A percentile compares a stretch with the other conserved stretches of the same genome.
Evolutionary conservation across 2,113 vertebrate genomes (phyloP).

Genomic region (Sclerurus mexicanus): DNA sequence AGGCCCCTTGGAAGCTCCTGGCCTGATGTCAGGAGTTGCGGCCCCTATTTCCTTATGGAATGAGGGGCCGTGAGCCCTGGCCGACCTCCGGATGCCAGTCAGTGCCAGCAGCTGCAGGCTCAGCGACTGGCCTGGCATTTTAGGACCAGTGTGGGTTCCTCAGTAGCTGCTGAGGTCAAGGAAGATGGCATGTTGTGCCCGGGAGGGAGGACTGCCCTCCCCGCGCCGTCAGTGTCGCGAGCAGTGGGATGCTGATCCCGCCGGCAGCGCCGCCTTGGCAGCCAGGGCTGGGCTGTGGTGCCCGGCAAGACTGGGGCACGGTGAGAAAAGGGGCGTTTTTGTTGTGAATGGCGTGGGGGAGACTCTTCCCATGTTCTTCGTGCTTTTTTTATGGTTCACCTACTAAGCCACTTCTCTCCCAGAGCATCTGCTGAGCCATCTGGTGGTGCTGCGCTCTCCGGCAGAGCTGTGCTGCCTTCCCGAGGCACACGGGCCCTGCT

Average conservation of each 20-base stretch:
- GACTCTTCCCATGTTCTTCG: background rate
- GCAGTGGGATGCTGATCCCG: fast-evolving
- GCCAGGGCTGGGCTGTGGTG: background rate
- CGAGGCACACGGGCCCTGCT: background rate
- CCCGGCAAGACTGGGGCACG: background rate
- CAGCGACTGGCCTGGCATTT: background rate
- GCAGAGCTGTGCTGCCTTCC: background rate
- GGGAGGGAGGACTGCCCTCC: background rate
- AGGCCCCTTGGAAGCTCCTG: background rate
- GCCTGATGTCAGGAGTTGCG: fast-evolving
- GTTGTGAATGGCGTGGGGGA: background rate
- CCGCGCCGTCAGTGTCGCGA: background rate
- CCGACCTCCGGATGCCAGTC: fast-evolving
- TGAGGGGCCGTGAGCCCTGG: fast-evolving
- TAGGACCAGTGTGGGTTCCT: background rate
- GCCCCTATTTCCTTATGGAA: fast-evolving
- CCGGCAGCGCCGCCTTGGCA: background rate
- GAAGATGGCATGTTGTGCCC: background rate
- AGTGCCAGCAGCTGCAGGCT: background rate
- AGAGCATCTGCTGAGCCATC: conserved; percentile 70
- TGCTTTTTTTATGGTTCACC: conserved; percentile 58
- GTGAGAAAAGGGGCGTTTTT: background rate
- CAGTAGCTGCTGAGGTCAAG: background rate
- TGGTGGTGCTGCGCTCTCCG: conserved; percentile 46
- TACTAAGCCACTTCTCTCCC: conserved; percentile 51